Conservation (phyloP, 2,113 vertebrate genomes). For the Rhea americana region DNA sequence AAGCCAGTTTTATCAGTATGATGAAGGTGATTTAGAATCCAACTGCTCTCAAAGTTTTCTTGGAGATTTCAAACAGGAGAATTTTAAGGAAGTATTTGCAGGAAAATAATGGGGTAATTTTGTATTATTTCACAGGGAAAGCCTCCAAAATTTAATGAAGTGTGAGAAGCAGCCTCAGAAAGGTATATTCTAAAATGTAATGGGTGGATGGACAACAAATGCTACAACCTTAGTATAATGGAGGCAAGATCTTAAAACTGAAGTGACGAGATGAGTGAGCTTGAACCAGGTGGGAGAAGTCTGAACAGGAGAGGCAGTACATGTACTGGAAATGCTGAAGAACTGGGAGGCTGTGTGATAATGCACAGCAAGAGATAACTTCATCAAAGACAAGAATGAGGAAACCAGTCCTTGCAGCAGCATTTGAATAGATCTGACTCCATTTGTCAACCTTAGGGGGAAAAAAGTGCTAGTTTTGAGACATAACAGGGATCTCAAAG, state of each 20-base stretch:
- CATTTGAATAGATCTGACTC: neutral
- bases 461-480: neutral
- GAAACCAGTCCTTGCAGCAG: neutral
- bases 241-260: slow-evolving; percentile 14
- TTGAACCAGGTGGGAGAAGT: neutral
- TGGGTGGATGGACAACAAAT: neutral
- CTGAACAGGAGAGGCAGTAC: slow-evolving; percentile 12
- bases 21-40: neutral
- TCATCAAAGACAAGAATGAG: neutral
- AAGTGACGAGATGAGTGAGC: slow-evolving; percentile 15
- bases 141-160: neutral
- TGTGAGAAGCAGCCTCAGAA: neutral
- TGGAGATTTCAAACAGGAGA: neutral
- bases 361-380: neutral
- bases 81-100: neutral
- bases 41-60: neutral
- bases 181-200: neutral
- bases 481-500: neutral
- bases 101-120: neutral
- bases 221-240: fast-evolving
- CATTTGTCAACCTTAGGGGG: neutral
- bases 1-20: neutral
- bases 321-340: neutral
- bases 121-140: neutral
- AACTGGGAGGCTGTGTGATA: neutral